Conservation (phyloP, 2,113 vertebrate genomes). For the Lophura nycthemera region DNA sequence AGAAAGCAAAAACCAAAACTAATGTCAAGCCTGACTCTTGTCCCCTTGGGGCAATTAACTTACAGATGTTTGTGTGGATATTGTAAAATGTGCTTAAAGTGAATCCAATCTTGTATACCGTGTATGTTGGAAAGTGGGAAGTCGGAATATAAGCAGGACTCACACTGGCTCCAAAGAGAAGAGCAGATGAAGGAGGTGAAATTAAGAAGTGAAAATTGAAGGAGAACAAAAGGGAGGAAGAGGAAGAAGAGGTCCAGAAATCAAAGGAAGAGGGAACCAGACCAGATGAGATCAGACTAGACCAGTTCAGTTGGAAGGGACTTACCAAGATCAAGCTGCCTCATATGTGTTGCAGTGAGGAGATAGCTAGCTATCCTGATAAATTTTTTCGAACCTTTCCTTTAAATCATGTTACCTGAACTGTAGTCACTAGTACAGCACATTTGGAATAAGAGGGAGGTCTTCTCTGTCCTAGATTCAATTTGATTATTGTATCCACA, state of each 20-base stretch:
- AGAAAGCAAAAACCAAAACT: constrained; percentile 1
- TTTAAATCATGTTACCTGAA: not conserved
- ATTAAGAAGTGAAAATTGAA: not conserved
- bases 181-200: not conserved
- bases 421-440: not conserved
- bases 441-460: not conserved
- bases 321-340: not conserved
- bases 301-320: not conserved
- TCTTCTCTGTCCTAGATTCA: not conserved
- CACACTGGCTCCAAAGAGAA: not conserved
- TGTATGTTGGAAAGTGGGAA: not conserved
- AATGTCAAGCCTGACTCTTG: not conserved
- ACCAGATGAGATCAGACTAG: no score
- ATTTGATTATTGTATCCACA: not conserved
- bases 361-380: not conserved
- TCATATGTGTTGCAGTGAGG: not conserved
- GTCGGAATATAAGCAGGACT: not conserved
- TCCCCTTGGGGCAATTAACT: not conserved
- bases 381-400: not conserved
- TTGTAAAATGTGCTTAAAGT: constrained; percentile 2
- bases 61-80: not conserved
- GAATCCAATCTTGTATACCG: not conserved
- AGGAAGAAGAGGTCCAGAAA: not conserved
- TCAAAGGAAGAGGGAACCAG: not conserved
- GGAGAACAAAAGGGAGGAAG: not conserved